Evolutionary conservation across 1,140 invertebrate species (phyloP).

Genomic region (Drosophila kohkoa): DNA sequence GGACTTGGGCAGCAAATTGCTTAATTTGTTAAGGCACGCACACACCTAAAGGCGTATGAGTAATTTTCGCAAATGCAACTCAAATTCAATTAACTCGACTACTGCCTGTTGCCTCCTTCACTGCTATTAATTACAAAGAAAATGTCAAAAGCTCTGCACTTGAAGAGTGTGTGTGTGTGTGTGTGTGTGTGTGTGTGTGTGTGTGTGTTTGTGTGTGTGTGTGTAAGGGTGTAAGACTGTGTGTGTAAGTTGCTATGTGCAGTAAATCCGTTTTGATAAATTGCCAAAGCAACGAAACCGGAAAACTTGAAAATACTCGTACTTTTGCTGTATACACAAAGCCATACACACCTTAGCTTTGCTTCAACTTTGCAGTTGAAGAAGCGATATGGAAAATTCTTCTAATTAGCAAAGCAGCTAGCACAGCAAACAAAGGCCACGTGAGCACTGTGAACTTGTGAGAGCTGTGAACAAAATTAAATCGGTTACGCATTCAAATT

Average conservation of each 20-base stretch:
- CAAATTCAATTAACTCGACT: slow-evolving; percentile 74
- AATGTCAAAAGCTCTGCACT: slow-evolving; percentile 62
- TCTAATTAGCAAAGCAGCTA: slow-evolving; percentile 35
- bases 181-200: not conserved
- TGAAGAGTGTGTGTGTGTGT: not conserved
- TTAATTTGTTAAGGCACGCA: slow-evolving; percentile 68
- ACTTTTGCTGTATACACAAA: not conserved
- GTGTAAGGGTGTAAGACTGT: not conserved
- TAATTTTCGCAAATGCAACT: slow-evolving; percentile 66
- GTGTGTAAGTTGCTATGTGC: not conserved
- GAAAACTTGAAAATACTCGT: slow-evolving; percentile 1
- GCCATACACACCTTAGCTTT: not conserved
- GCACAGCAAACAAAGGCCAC: slow-evolving; percentile 18
- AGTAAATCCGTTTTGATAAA: slow-evolving; percentile 52
- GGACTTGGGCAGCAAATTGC: slow-evolving; percentile 64
- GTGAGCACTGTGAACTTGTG: slow-evolving; percentile 15
- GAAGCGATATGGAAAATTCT: slow-evolving; percentile 19
- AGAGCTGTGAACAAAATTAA: slow-evolving; percentile 39
- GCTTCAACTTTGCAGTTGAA: not conserved
- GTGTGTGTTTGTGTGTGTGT: not conserved
- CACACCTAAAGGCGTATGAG: slow-evolving; percentile 39
- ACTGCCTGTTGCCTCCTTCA: slow-evolving; percentile 28
- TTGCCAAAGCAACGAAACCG: slow-evolving; percentile 20
- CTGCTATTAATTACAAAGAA: slow-evolving; percentile 66
- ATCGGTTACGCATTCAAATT: slow-evolving; percentile 44